Evolutionary conservation across 1,140 invertebrate genomes (phyloP).

Genomic region (Micrasema minimum): DNA sequence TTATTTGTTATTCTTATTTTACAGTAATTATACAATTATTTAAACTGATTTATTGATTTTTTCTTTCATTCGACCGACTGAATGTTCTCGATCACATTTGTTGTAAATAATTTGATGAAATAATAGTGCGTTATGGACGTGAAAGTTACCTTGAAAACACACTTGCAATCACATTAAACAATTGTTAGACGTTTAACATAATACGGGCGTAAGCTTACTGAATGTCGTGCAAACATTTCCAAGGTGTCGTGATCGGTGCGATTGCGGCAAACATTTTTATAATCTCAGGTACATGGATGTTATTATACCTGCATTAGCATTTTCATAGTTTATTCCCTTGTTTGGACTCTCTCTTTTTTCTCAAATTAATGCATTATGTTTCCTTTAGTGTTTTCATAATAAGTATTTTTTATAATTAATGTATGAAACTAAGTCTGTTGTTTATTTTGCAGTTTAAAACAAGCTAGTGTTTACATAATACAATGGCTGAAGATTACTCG

Average conservation of each 20-base stretch:
- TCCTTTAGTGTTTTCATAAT: no score
- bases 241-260: conserved; percentile 22
- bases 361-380: no score
- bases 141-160: conserved; percentile 51
- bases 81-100: neutral
- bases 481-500: conserved; percentile 64
- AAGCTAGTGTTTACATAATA: neutral
- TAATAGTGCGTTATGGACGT: conserved; percentile 20
- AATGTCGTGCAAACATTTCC: conserved; percentile 38
- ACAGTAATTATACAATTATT: neutral
- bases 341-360: no score
- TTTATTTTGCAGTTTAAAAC: no score
- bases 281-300: conserved; percentile 13
- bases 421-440: no score
- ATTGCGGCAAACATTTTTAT: conserved; percentile 26
- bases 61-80: neutral
- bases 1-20: conserved; percentile 35
- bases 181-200: conserved; percentile 31
- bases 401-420: no score
- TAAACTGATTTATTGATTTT: neutral
- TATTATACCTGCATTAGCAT: neutral
- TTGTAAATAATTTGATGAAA: neutral
- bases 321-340: neutral
- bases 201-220: conserved; percentile 30
- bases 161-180: conserved; percentile 44